phyloP scores from a whole-genome alignment of 2,888 invertebrate genomes.

The Rambutsinella grinnellia region DNA sequence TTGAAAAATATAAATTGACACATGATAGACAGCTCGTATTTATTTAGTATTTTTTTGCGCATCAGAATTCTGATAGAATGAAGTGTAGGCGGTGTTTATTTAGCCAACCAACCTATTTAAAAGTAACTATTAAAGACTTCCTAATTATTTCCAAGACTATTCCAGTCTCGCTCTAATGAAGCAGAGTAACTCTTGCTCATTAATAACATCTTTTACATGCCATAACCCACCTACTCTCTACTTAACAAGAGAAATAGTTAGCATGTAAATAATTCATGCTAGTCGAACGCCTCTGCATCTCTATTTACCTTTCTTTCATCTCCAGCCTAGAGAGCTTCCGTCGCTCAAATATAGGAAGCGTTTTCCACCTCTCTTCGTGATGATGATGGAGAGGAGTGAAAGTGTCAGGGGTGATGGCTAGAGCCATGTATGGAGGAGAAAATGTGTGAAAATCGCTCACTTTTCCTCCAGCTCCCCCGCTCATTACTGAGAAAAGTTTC shows the following conservation, averaged over 20 bases:
- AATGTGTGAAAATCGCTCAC: constrained; percentile 1
- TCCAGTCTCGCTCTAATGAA: neutral
- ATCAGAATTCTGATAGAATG: neutral
- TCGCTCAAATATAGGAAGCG: constrained; percentile 12
- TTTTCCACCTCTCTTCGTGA: neutral
- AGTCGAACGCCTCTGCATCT: constrained; percentile 37
- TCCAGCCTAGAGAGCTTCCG: neutral
- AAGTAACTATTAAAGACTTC: neutral
- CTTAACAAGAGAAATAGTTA: neutral
- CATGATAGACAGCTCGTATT: neutral
- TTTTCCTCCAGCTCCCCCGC: constrained; percentile 1
- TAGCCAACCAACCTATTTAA: neutral
- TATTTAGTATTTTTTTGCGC: neutral
- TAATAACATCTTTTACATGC: no score
- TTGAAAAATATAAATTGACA: neutral
- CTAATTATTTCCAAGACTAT: neutral
- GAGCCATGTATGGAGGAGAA: no score
- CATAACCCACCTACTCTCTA: no score
- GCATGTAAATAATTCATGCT: neutral
- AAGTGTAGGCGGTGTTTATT: neutral
- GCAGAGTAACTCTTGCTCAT: no score
- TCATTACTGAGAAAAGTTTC: neutral
- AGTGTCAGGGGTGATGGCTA: neutral
- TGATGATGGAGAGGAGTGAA: neutral
- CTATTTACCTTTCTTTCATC: constrained; percentile 11